Evolutionary conservation across 2,113 vertebrate genomes (phyloP), one percentile per base, ranked within the genome.

Genomic region (Myotis yumanensis): DNA sequence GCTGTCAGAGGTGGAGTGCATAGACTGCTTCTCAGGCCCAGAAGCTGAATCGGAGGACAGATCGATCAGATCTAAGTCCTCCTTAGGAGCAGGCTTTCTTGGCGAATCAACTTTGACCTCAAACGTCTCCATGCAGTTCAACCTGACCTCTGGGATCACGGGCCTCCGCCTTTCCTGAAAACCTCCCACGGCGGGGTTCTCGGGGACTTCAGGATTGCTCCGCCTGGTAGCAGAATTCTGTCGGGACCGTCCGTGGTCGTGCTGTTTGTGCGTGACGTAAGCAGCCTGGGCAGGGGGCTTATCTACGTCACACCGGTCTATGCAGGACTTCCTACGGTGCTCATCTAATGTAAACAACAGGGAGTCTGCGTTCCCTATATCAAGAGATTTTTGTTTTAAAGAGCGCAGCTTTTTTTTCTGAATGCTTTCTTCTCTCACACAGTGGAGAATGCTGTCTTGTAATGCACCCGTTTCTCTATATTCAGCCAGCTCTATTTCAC

Each of bases 351-450:
- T 99, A 91, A 99, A 99, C 95, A 99, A 98, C 96, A 99, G 98
- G 94, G 99, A 99, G 98, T 99, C 99, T n/a, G 99, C 99, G 84
- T 99, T 99, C 97, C 99, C 98, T 97, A 99, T 99, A 98, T 99
- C 99, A 98, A 99, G 98, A 97, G 99, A 99, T 98, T 99, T 99
- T 98, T 99, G 99, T 98, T 99, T 99, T 97, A 99, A 99, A 98
- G 99, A 99, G 96, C 99, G 99, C 48, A 99, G 98, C 68, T 99
- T 98, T 97, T 99, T 99, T 98, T 99, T 99, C 98, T 99, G 99
- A 97, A 99, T 99, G 98, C 99, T 99, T 96, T 99, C 99, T 97
- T 99, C 99, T 98, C 99, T 98, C 97, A 99, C 99, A 91, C 99
- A 99, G 97, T 99, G 99, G 37, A 99, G 98, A 93, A 99, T 98